Percentiles rank a stretch among this genome's conserved stretches.
phyloP scores from a whole-genome alignment of 2,888 invertebrate genomes.

The Protonemura montana region DNA sequence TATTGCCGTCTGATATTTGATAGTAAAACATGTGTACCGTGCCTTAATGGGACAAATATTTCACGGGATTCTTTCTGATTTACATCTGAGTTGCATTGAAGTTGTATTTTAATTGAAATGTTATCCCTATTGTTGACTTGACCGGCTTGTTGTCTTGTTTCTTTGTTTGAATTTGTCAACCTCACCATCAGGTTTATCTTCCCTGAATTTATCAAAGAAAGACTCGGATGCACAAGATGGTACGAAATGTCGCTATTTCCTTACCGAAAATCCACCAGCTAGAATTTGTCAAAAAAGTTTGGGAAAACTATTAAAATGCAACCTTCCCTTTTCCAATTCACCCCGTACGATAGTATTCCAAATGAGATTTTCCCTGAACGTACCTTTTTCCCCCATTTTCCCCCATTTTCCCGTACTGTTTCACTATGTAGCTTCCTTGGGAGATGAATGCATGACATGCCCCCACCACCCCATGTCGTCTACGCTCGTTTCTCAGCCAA shows the following conservation, averaged over 20 bases:
- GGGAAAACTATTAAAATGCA: background rate
- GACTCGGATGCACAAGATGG: background rate
- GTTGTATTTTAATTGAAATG: too few relatives aligned
- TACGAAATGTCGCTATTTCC: background rate
- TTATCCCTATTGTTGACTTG: too few relatives aligned
- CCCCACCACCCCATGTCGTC: background rate
- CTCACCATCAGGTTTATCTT: too few relatives aligned
- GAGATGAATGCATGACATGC: background rate
- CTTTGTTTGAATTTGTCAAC: too few relatives aligned
- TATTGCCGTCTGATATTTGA: too few relatives aligned
- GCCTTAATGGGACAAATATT: too few relatives aligned
- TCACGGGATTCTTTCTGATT: too few relatives aligned
- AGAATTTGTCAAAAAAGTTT: background rate
- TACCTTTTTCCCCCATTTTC: background rate
- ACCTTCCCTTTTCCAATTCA: background rate
- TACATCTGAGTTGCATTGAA: too few relatives aligned
- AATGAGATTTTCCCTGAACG: background rate
- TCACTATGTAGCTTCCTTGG: background rate
- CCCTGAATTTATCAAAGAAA: too few relatives aligned
- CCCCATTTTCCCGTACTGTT: background rate
- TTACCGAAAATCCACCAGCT: background rate
- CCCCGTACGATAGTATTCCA: background rate
- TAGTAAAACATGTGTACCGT: too few relatives aligned
- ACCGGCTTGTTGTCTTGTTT: too few relatives aligned
- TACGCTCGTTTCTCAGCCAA: too few relatives aligned